Percentiles rank a stretch among this genome's conserved stretches.
Evolutionary conservation across 1,140 invertebrate genomes (phyloP).

Genomic region (Drosophila punjabiensis): DNA sequence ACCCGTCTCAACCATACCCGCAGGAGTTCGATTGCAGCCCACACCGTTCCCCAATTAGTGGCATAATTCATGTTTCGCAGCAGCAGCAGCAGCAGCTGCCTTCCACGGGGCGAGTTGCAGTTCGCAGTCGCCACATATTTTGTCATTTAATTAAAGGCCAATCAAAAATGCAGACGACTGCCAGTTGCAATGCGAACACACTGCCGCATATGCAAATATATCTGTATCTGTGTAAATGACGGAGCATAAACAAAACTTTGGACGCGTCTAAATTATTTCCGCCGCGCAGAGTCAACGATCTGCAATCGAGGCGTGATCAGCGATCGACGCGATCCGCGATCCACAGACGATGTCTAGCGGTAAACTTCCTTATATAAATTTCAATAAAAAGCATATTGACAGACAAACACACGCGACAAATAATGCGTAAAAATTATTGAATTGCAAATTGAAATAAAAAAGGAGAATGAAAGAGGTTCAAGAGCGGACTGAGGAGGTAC

Average conservation of each 20-base stretch:
- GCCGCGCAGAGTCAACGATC: slow-evolving; percentile 66
- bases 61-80: slow-evolving; percentile 70
- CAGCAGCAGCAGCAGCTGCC: slow-evolving; percentile 46
- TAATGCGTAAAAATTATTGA: slow-evolving; percentile 81
- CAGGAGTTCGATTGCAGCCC: slow-evolving; percentile 31
- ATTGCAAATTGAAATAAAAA: slow-evolving; percentile 82
- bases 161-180: slow-evolving; percentile 74
- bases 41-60: slow-evolving; percentile 76
- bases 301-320: slow-evolving; percentile 36
- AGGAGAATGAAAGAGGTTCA: not conserved
- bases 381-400: slow-evolving; percentile 77
- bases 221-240: slow-evolving; percentile 35
- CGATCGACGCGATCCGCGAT: slow-evolving; percentile 26
- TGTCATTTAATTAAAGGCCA: slow-evolving; percentile 82
- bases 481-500: slow-evolving; percentile 2
- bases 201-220: slow-evolving; percentile 6
- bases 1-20: not conserved
- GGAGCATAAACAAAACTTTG: slow-evolving; percentile 70
- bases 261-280: slow-evolving; percentile 77
- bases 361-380: slow-evolving; percentile 78
- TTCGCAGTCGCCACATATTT: slow-evolving; percentile 77
- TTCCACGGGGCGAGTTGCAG: slow-evolving; percentile 48
- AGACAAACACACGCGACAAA: slow-evolving; percentile 64
- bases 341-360: slow-evolving; percentile 45
- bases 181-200: slow-evolving; percentile 34